phyloP scores from a whole-genome alignment of 1,140 invertebrate genomes.

The Triops cancriformis region DNA sequence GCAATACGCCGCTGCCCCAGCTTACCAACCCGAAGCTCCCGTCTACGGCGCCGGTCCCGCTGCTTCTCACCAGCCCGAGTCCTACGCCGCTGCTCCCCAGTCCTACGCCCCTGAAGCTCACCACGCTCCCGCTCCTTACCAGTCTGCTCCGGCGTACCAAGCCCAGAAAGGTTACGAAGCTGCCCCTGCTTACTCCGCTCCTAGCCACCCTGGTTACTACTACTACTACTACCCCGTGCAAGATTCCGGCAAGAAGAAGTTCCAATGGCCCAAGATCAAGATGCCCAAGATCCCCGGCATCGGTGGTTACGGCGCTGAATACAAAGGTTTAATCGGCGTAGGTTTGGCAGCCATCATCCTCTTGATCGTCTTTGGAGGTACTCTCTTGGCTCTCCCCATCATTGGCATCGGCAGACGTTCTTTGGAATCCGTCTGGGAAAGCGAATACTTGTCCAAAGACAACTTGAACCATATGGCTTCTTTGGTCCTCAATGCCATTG shows the following conservation, averaged over 20 bases:
- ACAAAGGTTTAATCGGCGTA: constrained; percentile 15
- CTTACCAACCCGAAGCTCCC: constrained; percentile 18
- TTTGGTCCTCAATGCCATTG: constrained; percentile 24
- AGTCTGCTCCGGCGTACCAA: constrained; percentile 21
- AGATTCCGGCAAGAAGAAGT: constrained; percentile 23
- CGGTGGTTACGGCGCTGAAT: constrained; percentile 16
- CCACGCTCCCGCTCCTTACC: constrained; percentile 7
- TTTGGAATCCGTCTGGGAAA: constrained; percentile 20
- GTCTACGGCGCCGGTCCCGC: constrained; percentile 21
- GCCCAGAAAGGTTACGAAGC: background rate
- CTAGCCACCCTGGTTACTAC: constrained; percentile 28
- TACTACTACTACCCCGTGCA: constrained; percentile 30
- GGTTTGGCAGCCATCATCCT: constrained; percentile 21
- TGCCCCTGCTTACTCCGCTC: constrained; percentile 24
- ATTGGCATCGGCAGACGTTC: constrained; percentile 23
- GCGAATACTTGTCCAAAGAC: constrained; percentile 24
- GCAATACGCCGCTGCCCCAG: constrained; percentile 6
- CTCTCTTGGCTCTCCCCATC: constrained; percentile 23
- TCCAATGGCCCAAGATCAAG: constrained; percentile 24
- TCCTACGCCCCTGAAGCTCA: constrained; percentile 4
- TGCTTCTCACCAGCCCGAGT: background rate
- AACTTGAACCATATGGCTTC: constrained; percentile 26
- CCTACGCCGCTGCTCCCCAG: constrained; percentile 11
- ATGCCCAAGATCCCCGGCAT: constrained; percentile 23
- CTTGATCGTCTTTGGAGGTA: constrained; percentile 16